Percentiles rank a stretch among this genome's conserved stretches.
phyloP scores from a whole-genome alignment of 2,797 vertebrate species.

The Pseudomugil tenellus region DNA sequence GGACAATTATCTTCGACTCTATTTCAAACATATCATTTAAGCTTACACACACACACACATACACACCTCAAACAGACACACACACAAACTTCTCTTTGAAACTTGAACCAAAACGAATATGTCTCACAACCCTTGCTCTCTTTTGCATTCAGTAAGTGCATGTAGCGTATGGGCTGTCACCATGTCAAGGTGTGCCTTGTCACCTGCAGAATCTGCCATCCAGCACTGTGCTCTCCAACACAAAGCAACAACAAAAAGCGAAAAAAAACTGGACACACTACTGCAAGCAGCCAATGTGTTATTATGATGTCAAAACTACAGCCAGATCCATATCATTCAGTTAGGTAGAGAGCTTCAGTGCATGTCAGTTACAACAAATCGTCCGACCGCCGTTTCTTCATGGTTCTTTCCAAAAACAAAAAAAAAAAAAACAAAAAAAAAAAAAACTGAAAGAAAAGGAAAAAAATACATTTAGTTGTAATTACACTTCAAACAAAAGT shows the following conservation, averaged over 20 bases:
- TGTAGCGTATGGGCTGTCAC: slow-evolving; percentile 80
- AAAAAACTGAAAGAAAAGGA: too few species aligned
- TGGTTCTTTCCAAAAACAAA: slow-evolving; percentile 26
- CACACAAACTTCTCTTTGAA: slow-evolving; percentile 77
- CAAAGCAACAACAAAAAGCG: slow-evolving; percentile 29
- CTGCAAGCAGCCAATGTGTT: slow-evolving; percentile 79
- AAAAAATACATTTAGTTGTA: too few species aligned
- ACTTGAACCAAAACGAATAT: slow-evolving; percentile 82
- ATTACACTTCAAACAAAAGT: slow-evolving; percentile 56
- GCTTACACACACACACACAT: slow-evolving; percentile 48
- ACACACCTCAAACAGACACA: slow-evolving; percentile 14
- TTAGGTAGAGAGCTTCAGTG: slow-evolving; percentile 66
- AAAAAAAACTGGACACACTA: slow-evolving; percentile 55
- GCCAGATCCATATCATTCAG: slow-evolving; percentile 73
- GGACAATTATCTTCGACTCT: slow-evolving; percentile 80
- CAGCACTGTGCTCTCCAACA: slow-evolving; percentile 81
- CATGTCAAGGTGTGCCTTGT: slow-evolving; percentile 80
- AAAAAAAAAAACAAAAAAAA: slow-evolving; percentile 13
- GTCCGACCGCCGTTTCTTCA: slow-evolving; percentile 37
- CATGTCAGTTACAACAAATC: slow-evolving; percentile 62
- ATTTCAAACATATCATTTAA: slow-evolving; percentile 82
- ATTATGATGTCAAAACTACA: slow-evolving; percentile 85
- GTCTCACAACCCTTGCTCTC: slow-evolving; percentile 76
- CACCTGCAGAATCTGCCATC: slow-evolving; percentile 82
- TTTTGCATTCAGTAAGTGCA: slow-evolving; percentile 82